Conservation (phyloP, 2,888 invertebrate species). For the Glyphotaelius pellucidus region DNA sequence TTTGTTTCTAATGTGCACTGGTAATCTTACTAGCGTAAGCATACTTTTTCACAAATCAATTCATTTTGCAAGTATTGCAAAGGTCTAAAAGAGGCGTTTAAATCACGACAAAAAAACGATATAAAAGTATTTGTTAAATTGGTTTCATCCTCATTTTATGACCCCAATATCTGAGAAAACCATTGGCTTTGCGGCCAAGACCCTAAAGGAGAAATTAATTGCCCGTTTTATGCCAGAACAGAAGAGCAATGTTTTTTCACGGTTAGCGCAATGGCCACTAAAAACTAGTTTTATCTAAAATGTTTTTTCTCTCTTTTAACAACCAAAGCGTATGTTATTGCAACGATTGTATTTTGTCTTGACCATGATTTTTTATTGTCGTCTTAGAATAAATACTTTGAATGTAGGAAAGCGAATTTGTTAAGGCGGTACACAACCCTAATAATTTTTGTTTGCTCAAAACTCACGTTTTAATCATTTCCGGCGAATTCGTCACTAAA, state of each 20-base stretch:
- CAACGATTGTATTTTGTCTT: too few species aligned
- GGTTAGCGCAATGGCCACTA: neutral
- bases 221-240: slow-evolving; percentile 30
- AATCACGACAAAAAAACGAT: neutral
- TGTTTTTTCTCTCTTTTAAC: too few species aligned
- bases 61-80: neutral
- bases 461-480: too few species aligned
- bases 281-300: too few species aligned
- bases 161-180: slow-evolving; percentile 10
- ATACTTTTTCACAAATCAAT: neutral
- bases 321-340: too few species aligned
- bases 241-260: neutral
- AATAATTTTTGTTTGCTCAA: too few species aligned
- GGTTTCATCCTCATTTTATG: slow-evolving; percentile 34
- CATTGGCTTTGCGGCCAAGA: neutral
- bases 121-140: neutral
- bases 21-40: neutral
- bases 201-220: slow-evolving; percentile 31
- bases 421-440: too few species aligned
- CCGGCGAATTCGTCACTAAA: too few species aligned
- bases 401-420: too few species aligned
- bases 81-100: neutral
- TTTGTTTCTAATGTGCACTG: too few species aligned
- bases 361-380: too few species aligned
- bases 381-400: too few species aligned